Percentiles rank a stretch among this genome's conserved stretches.
These are phyloP conservation scores for Ophioderma brevispina DNA, from an alignment of 35 echinoderm and acorn worm species.

Conservation along the genomic window DNA sequence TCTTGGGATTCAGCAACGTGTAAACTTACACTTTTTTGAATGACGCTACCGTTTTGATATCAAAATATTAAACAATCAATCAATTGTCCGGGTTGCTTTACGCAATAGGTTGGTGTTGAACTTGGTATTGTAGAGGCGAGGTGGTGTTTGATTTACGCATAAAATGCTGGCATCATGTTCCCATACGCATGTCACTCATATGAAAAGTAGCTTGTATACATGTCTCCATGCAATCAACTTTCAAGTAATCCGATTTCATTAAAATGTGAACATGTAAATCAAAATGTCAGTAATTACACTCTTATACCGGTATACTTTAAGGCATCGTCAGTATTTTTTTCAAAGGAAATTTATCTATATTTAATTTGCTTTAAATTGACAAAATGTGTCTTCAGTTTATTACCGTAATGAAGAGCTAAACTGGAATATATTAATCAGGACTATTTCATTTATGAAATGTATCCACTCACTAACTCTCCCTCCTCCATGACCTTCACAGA, in stretches of 20 bases:
- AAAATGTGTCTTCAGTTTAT: too few relatives aligned
- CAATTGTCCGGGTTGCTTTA: background rate
- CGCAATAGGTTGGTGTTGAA: background rate
- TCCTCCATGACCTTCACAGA: too few relatives aligned
- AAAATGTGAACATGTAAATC: background rate
- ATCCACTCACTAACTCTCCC: too few relatives aligned
- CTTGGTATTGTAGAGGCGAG: background rate
- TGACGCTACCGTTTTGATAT: background rate
- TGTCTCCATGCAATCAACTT: background rate
- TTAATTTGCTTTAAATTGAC: too few relatives aligned
- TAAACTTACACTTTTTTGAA: background rate
- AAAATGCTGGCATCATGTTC: background rate
- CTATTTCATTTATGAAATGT: too few relatives aligned
- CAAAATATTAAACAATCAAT: constrained; percentile 5
- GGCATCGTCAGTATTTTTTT: too few relatives aligned
- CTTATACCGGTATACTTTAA: too few relatives aligned
- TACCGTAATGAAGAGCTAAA: too few relatives aligned
- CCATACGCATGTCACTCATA: background rate
- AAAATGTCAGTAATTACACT: too few relatives aligned
- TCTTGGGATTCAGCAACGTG: background rate
- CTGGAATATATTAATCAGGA: too few relatives aligned
- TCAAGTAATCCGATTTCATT: background rate
- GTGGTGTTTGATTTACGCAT: background rate
- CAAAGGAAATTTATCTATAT: too few relatives aligned
- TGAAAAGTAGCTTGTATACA: background rate